phyloP scores from a whole-genome alignment of 2,797 vertebrate genomes.

The Iguana delicatissima region DNA sequence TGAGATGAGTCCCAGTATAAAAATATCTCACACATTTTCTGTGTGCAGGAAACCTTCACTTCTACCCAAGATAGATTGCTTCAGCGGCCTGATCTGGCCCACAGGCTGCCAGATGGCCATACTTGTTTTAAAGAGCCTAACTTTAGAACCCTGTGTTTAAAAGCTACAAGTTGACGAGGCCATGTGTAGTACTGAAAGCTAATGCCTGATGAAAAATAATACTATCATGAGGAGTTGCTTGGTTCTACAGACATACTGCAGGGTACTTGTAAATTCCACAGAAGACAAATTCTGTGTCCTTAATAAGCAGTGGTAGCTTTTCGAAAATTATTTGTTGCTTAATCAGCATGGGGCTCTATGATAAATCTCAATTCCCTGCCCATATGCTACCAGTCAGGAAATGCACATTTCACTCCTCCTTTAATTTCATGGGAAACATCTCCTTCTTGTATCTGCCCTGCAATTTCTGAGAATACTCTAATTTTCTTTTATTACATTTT shows the following conservation, averaged over 20 bases:
- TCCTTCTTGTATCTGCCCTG: background rate
- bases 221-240: slow-evolving; percentile 25
- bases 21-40: background rate
- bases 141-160: slow-evolving; percentile 41
- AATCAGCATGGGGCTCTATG: background rate
- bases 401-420: background rate
- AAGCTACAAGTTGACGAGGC: slow-evolving; percentile 20
- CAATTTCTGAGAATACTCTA: background rate
- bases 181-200: slow-evolving; percentile 26
- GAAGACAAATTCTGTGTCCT: slow-evolving; percentile 5
- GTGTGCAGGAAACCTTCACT: background rate
- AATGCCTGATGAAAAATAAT: slow-evolving; percentile 42
- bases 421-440: slow-evolving; percentile 7
- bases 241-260: background rate
- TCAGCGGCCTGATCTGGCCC: background rate
- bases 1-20: background rate
- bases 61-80: background rate
- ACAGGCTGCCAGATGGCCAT: slow-evolving; percentile 1
- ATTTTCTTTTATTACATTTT: slow-evolving; percentile 14
- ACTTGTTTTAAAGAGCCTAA: slow-evolving; percentile 30
- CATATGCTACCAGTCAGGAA: background rate
- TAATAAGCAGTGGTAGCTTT: no score
- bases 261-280: slow-evolving; percentile 27
- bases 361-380: slow-evolving; percentile 4
- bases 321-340: background rate